Conservation (phyloP, 2,797 vertebrate genomes). For the Molossus molossus region DNA sequence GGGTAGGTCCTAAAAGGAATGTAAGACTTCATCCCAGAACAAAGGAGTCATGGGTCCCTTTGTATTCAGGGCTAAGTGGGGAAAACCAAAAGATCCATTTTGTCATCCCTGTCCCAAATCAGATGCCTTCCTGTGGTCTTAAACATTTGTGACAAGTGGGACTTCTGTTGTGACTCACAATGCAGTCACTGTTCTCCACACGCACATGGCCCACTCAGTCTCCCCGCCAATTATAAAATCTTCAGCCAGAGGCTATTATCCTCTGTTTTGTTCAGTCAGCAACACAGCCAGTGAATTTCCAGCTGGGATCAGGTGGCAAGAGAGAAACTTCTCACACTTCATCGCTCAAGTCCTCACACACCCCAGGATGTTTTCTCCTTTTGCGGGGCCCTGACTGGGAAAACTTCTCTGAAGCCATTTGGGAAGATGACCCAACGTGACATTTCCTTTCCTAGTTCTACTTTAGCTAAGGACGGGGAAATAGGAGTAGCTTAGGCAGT, state of each 20-base stretch:
- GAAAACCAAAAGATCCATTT: constrained; percentile 76
- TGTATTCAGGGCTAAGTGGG: constrained; percentile 71
- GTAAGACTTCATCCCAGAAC: constrained; percentile 70
- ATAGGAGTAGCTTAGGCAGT: not conserved
- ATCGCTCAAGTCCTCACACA: not conserved
- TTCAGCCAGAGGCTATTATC: constrained; percentile 73
- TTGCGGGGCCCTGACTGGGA: not conserved
- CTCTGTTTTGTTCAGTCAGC: constrained; percentile 75
- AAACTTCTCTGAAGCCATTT: constrained; percentile 37
- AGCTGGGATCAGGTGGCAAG: constrained; percentile 64
- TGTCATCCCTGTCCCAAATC: constrained; percentile 76
- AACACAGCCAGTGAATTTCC: constrained; percentile 74
- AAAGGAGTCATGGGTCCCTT: constrained; percentile 72
- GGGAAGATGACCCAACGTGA: constrained; percentile 11
- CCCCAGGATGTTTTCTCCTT: not conserved
- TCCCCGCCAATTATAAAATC: constrained; percentile 73
- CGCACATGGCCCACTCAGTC: constrained; percentile 72
- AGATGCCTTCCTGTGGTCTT: constrained; percentile 72
- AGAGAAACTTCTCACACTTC: constrained; percentile 40
- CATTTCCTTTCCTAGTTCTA: constrained; percentile 6
- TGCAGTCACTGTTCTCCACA: constrained; percentile 74
- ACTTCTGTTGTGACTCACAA: constrained; percentile 81
- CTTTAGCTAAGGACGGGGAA: not conserved
- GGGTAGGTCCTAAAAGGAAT: constrained; percentile 69
- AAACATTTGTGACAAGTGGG: constrained; percentile 76